phyloP scores from a whole-genome alignment of 2,797 vertebrate genomes.

The Amblyraja radiata region DNA sequence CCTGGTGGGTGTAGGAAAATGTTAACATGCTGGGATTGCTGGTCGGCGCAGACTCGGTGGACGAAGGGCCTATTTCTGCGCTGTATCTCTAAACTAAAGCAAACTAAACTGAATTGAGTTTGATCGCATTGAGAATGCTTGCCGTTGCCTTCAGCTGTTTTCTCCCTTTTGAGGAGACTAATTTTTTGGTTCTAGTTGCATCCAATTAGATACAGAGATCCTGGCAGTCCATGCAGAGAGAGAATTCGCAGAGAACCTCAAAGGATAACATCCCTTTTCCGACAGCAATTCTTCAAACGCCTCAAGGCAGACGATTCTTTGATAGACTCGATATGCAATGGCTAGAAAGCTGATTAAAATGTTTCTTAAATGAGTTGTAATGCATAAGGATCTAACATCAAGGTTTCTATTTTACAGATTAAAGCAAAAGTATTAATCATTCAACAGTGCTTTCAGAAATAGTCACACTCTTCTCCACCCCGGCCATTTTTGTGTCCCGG shows the following conservation, averaged over 20 bases:
- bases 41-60: too few relatives aligned
- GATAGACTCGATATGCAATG: background rate
- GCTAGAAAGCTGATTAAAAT: background rate
- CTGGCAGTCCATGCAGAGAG: background rate
- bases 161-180: too few relatives aligned
- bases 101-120: background rate
- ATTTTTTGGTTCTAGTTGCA: background rate
- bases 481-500: too few relatives aligned
- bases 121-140: background rate
- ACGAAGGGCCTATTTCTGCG: too few relatives aligned
- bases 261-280: background rate
- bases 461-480: too few relatives aligned
- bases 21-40: too few relatives aligned
- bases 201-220: background rate
- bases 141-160: background rate
- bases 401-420: too few relatives aligned
- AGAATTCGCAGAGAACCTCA: background rate
- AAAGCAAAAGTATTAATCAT: too few relatives aligned
- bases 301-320: background rate
- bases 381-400: too few relatives aligned
- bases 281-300: background rate
- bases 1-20: too few relatives aligned
- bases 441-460: too few relatives aligned
- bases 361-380: background rate
- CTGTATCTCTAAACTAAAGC: too few relatives aligned